These are phyloP conservation scores for Idaea aversata DNA, from an alignment of 2,888 invertebrate species.

Conservation along the genomic window DNA sequence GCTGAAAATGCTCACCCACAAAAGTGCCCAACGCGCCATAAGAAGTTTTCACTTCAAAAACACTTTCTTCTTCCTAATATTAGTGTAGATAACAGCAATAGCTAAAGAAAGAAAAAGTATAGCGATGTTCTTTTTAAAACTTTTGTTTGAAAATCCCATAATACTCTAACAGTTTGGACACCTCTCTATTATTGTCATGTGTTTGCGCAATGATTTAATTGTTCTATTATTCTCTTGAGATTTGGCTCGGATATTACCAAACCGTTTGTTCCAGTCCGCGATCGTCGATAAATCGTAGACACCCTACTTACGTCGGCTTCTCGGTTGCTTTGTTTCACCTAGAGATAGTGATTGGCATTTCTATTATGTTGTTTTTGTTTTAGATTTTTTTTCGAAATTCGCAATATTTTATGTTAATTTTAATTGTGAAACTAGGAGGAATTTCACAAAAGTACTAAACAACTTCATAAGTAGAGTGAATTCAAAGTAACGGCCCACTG, in stretches of 20 bases:
- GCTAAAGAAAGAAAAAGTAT: no score
- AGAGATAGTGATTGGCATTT: slow-evolving; percentile 3
- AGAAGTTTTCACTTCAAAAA: no score
- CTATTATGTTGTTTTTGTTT: slow-evolving; percentile 2
- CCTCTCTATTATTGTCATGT: slow-evolving; percentile 43
- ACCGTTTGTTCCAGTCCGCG: slow-evolving; percentile 33
- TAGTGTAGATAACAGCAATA: no score
- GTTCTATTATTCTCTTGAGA: slow-evolving; percentile 46
- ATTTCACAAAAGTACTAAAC: no score
- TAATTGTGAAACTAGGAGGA: neutral
- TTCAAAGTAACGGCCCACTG: no score
- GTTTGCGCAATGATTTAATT: slow-evolving; percentile 48
- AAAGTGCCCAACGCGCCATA: no score
- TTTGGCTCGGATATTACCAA: slow-evolving; percentile 47
- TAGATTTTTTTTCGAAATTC: neutral
- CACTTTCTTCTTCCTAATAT: no score
- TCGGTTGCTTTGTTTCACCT: neutral
- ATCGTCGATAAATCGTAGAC: neutral
- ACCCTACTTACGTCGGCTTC: slow-evolving; percentile 4
- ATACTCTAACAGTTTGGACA: slow-evolving; percentile 23
- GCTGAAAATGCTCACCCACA: no score
- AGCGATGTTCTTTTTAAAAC: neutral
- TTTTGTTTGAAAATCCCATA: neutral
- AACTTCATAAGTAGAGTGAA: no score
- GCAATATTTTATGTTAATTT: neutral